These are phyloP conservation scores for Phoeniculus purpureus DNA, from an alignment of 2,797 vertebrate genomes.

Conservation along the genomic window DNA sequence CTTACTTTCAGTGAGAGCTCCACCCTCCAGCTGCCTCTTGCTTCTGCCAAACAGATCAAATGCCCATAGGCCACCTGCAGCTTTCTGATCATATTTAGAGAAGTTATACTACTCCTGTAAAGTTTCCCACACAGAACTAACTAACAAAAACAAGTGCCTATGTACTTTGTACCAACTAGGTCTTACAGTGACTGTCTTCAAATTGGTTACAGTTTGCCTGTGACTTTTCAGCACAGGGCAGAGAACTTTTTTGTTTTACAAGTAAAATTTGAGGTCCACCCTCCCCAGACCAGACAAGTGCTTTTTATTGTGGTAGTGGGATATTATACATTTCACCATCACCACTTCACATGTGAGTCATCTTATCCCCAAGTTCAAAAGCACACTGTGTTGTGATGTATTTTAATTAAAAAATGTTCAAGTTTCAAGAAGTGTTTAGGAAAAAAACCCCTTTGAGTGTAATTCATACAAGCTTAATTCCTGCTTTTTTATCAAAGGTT, in stretches of 20 bases:
- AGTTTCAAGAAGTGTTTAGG: background rate
- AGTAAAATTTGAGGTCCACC: background rate
- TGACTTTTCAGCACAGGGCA: background rate
- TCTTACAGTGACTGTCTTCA: background rate
- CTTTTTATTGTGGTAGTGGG: background rate
- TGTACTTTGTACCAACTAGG: background rate
- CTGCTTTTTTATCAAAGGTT: background rate
- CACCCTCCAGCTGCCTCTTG: accelerated
- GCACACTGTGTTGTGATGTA: background rate
- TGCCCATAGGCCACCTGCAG: background rate
- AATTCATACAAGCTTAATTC: background rate
- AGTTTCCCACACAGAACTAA: background rate
- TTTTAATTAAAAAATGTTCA: background rate
- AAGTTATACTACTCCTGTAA: background rate
- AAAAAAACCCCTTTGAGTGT: background rate
- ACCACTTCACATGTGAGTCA: background rate
- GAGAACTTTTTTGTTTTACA: background rate
- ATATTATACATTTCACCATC: background rate
- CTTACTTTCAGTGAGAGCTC: background rate
- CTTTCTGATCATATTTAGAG: background rate
- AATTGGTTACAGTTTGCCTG: background rate
- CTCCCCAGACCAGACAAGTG: background rate
- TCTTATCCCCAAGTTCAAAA: background rate
- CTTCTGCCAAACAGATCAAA: background rate
- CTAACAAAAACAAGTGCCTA: background rate